These are phyloP conservation scores for Zaprionus vittiger DNA, from an alignment of 1,140 invertebrate genomes.

Conservation along the genomic window DNA sequence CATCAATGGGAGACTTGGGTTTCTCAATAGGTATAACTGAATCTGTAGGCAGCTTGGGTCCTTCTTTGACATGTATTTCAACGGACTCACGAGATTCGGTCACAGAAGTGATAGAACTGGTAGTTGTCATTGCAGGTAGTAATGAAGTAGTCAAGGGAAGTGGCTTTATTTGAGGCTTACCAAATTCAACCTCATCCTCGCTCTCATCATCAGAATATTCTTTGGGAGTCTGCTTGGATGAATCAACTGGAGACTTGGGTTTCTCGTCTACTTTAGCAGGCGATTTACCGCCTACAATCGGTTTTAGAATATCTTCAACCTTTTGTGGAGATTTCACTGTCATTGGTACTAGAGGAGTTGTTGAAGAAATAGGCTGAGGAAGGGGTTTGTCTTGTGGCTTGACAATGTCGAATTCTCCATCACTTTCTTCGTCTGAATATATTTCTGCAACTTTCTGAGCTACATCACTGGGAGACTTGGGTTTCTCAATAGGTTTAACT, in stretches of 20 bases:
- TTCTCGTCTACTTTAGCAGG: too few relatives aligned
- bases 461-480: neutral
- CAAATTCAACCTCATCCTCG: neutral
- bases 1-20: slow-evolving; percentile 6
- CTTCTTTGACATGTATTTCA: slow-evolving; percentile 1
- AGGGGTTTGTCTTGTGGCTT: neutral
- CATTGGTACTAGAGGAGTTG: neutral
- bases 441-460: neutral
- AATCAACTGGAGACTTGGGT: too few relatives aligned
- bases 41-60: neutral
- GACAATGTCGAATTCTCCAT: neutral
- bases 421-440: slow-evolving; percentile 18
- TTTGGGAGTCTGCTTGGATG: neutral
- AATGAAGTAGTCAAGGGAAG: neutral
- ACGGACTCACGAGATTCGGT: neutral
- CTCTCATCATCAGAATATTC: neutral
- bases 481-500: neutral
- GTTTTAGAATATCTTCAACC: neutral
- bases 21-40: slow-evolving; percentile 1
- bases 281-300: too few relatives aligned
- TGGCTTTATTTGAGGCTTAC: neutral
- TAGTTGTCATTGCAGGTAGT: neutral
- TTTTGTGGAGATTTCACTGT: slow-evolving; percentile 14
- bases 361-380: neutral
- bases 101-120: neutral